Base-by-base conservation (phyloP, 2,797 vertebrate genomes). In the Apodemus agrarius region DNA sequence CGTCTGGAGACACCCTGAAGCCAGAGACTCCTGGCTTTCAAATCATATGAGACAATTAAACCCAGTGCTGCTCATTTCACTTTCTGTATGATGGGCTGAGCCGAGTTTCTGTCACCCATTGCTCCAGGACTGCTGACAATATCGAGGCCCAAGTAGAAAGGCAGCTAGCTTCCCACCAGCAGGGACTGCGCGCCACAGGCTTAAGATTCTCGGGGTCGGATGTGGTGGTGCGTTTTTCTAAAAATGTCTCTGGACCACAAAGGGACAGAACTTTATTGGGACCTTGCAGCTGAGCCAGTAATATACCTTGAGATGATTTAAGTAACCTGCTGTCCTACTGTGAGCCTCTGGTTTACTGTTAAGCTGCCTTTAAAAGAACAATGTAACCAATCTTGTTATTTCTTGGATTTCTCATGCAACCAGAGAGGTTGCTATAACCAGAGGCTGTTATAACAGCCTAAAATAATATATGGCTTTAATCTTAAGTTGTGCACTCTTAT, bases 1-100 rank as follows among this genome's bases (percentile, higher is more conserved):
- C 26, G 83, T 76, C 29, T 80, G 46, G n/a, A 78, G 43, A 26
- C n/a, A 46, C 67, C n/a, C 54, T 52, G 2, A 91, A 91, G 57
- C 29, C 84, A 95, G 6, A 90, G 67, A 75, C 9, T 82, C 54
- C 61, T 43, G 59, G 76, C 26, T 72, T 92, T 74, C 40, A 95
- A 91, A 69, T 91, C 89, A 76, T 7, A 10, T 59, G 57, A 86
- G 67, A 12, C 72, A 80, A 96, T 78, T 78, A 94, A 84, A 74
- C 26, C 72, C 69, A 69, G 80, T 14, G 4, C 31, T 76, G 5
- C 78, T 96, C 85, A 83, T 80, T 93, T 65, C 17, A 34, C 67
- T 69, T 69, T 84, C 88, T 52, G 86, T 90, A 93, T 57, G 84
- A 57, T 34, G 59, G 34, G 52, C 46, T 52, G 54, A 91, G 49